phyloP scores from a whole-genome alignment of 2,113 vertebrate genomes.

The Accipiter cooperii region DNA sequence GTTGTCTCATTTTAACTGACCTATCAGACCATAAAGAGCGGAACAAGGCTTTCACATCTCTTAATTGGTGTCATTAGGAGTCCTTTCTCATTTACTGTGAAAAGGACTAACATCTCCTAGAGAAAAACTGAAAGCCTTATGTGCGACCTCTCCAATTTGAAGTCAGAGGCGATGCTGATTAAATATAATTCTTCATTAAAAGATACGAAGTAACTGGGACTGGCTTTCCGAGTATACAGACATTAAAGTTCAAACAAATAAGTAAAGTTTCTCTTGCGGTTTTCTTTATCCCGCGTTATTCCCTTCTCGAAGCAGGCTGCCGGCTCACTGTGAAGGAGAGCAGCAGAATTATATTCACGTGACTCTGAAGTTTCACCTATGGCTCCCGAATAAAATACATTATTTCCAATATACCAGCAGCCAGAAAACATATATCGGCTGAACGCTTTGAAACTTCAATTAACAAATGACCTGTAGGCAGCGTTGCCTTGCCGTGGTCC shows the following conservation, averaged over 20 bases:
- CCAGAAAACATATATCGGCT: neutral
- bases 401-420: neutral
- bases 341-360: neutral
- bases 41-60: neutral
- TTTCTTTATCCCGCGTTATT: neutral
- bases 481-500: neutral
- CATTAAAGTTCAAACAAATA: neutral
- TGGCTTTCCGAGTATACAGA: neutral
- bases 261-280: neutral
- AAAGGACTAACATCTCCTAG: neutral
- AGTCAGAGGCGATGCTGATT: neutral
- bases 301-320: neutral
- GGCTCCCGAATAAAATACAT: neutral
- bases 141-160: neutral
- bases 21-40: neutral
- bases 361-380: neutral
- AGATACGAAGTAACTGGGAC: neutral
- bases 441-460: neutral
- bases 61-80: conserved; percentile 48
- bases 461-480: neutral
- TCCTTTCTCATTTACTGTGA: neutral
- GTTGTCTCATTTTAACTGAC: conserved; percentile 48
- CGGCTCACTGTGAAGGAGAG: neutral
- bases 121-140: neutral
- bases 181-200: conserved; percentile 20